phyloP scores from a whole-genome alignment of 2,797 vertebrate genomes.

The Chaunax sp. region DNA sequence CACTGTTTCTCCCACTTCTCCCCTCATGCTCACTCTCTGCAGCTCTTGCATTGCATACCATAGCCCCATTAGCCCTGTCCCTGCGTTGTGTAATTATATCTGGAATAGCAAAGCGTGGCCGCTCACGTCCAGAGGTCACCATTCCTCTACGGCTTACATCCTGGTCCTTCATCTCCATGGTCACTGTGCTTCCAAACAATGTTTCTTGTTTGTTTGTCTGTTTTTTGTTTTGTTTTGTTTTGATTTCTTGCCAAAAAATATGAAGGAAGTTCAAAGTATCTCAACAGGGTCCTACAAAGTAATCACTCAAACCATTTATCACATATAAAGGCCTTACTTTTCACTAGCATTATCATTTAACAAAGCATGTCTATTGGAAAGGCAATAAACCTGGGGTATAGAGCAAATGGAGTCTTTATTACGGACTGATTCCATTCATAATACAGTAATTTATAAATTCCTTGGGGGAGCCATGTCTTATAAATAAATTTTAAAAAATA shows the following conservation, averaged over 20 bases:
- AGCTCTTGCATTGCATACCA: slow-evolving; percentile 52
- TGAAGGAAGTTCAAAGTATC: slow-evolving; percentile 41
- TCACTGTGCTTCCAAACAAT: slow-evolving; percentile 69
- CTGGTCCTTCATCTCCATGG: slow-evolving; percentile 77
- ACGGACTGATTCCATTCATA: slow-evolving; percentile 45
- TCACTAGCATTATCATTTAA: slow-evolving; percentile 46
- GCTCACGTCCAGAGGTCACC: slow-evolving; percentile 68
- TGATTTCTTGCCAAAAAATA: slow-evolving; percentile 28
- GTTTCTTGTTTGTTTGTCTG: slow-evolving; percentile 35
- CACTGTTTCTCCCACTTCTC: slow-evolving; percentile 21
- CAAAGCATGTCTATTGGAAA: slow-evolving; percentile 65
- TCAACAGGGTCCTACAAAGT: slow-evolving; percentile 21
- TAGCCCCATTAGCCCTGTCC: slow-evolving; percentile 55
- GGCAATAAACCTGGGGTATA: slow-evolving; percentile 50
- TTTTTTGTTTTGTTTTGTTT: no score
- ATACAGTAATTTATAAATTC: slow-evolving; percentile 24
- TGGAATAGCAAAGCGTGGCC: slow-evolving; percentile 57
- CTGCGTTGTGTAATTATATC: slow-evolving; percentile 71
- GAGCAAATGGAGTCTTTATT: slow-evolving; percentile 49
- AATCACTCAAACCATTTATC: slow-evolving; percentile 52
- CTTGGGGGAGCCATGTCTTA: slow-evolving; percentile 37
- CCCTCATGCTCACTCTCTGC: slow-evolving; percentile 33
- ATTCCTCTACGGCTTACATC: slow-evolving; percentile 74
- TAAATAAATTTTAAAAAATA: slow-evolving; percentile 10
- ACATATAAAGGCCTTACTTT: slow-evolving; percentile 53